Evolutionary conservation across 2,888 invertebrate genomes (phyloP), one percentile per base, ranked within the genome.

Genomic region (Harpagoxenus sublaevis): DNA sequence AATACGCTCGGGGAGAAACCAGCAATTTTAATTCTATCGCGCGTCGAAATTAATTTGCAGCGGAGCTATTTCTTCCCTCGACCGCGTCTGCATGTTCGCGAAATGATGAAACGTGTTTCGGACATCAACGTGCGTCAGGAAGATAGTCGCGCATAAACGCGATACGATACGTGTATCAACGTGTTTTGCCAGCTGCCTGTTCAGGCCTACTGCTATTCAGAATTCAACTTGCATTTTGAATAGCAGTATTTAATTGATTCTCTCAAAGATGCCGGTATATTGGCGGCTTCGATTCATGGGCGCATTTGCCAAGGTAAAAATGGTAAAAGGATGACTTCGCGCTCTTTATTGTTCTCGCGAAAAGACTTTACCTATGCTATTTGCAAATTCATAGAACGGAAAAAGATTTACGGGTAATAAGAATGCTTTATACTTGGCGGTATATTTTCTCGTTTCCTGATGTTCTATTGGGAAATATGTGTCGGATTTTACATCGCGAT

Each of bases 21-120:
- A 1, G 9, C 42, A 4, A 31, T n/a, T 57, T n/a, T 9, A 65
- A 39, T 51, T 65, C 51, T 74, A 51, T 77, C 18, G 53, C 12
- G 53, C 12, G 12, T 31, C 42, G n/a, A 31, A 78, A 70, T 81
- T 79, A 70, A 79, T 79, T 79, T 39, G 18, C 48, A 60, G 15
- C 45, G 9, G 8, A 9, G 18, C 53, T 42, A 12, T 57, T 70
- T 48, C 35, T 70, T 48, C n/a, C 18, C 31, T 31, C n/a, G 23
- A 23, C 23, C 5, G 28, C 0, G 4, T 66, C 28, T 18, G 23
- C n/a, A 15, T 6, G 8, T 53, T 66, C 48, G n/a, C 8, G 28
- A 77, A 39, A n/a, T 10, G 31, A 28, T 3, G 28, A 65, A 77
- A 63, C 12, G 23, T 28, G 63, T 15, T 39, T 65, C 28, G 31